Conservation (phyloP, 1,140 invertebrate species). For the Zeugodacus cucurbitae region DNA sequence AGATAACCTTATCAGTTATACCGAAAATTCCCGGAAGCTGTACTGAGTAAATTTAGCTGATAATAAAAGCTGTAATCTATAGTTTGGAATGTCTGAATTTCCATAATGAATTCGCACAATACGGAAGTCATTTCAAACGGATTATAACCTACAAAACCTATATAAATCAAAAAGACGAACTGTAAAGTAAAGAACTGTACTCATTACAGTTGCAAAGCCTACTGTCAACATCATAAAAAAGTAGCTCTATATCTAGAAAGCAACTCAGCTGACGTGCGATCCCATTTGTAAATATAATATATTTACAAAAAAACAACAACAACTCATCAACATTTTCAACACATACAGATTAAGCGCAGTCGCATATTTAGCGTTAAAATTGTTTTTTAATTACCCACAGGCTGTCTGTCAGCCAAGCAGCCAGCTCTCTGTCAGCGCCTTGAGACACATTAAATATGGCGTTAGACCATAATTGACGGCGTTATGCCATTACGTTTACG, state of each 20-base stretch:
- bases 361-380: neutral
- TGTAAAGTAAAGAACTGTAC: neutral
- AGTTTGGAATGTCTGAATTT: no score
- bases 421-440: neutral
- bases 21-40: no score
- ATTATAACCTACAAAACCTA: neutral
- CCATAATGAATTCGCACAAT: neutral
- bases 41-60: no score
- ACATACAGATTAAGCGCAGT: neutral
- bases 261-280: neutral
- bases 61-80: no score
- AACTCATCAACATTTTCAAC: neutral
- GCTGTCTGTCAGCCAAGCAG: neutral
- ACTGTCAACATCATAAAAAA: neutral
- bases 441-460: constrained; percentile 23
- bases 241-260: neutral
- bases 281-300: no score
- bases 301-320: no score
- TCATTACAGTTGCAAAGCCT: neutral
- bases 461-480: neutral
- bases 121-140: neutral
- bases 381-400: neutral
- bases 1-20: no score
- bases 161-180: neutral
- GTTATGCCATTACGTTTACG: neutral